These are phyloP conservation scores for Poliocrania exsul DNA, from an alignment of 2,797 vertebrate genomes.

Conservation along the genomic window DNA sequence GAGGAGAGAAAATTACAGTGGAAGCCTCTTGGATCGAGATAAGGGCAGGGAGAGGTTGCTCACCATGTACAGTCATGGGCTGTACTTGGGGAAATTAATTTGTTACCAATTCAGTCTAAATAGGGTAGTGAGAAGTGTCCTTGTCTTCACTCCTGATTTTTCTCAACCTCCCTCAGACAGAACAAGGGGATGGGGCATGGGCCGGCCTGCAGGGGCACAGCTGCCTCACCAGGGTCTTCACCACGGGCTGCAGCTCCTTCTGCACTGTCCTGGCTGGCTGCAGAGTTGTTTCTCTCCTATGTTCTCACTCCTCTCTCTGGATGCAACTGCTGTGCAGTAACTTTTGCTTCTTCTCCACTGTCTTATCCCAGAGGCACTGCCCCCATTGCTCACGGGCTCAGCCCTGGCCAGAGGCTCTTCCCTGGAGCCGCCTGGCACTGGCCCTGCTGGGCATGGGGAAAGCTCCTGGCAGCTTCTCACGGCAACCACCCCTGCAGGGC, in stretches of 20 bases:
- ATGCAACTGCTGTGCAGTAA: not conserved
- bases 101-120: not conserved
- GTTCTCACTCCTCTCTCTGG: not conserved
- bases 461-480: not conserved
- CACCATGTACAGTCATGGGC: fast-evolving
- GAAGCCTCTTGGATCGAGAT: fast-evolving
- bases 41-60: not conserved
- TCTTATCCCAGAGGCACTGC: not conserved
- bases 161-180: fast-evolving
- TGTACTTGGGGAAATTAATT: not conserved
- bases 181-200: too few relatives aligned
- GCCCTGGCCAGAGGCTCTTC: fast-evolving
- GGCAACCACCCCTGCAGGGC: not conserved
- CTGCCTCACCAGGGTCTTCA: not conserved
- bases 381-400: not conserved
- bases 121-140: not conserved
- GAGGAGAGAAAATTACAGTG: not conserved
- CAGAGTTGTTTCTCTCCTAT: too few relatives aligned
- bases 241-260: not conserved
- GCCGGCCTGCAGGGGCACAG: not conserved
- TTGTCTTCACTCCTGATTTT: not conserved
- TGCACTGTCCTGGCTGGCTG: not conserved
- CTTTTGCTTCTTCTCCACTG: not conserved
- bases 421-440: not conserved
- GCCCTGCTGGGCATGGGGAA: fast-evolving